Conservation (phyloP, 2,113 vertebrate genomes). For the Salvelinus fontinalis region DNA sequence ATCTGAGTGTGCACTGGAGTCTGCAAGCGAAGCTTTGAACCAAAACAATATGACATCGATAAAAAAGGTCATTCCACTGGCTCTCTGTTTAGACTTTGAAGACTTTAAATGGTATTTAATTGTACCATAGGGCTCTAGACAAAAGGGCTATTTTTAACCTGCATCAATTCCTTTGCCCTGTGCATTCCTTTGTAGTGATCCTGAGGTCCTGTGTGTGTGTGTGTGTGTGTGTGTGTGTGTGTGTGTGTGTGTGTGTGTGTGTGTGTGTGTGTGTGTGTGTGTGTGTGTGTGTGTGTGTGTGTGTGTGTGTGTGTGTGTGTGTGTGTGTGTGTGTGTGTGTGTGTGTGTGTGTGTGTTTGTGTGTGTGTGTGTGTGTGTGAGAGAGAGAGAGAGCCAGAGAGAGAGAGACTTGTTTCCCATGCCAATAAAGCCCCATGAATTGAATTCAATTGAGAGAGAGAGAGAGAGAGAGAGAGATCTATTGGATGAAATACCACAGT, state of each 20-base stretch:
- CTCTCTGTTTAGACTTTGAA: constrained; percentile 43
- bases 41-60: constrained; percentile 37
- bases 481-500: not conserved
- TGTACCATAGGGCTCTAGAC: constrained; percentile 23
- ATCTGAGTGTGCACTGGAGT: constrained; percentile 45
- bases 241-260: constrained; percentile 15
- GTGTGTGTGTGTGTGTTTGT: not conserved
- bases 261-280: constrained; percentile 42
- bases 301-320: no score
- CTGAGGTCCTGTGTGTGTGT: constrained; percentile 43
- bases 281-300: no score
- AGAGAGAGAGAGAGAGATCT: not conserved
- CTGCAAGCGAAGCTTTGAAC: constrained; percentile 39
- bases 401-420: no score
- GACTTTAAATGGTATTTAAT: constrained; percentile 58
- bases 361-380: not conserved
- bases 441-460: not conserved
- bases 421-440: no score
- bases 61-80: constrained; percentile 43
- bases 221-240: constrained; percentile 5
- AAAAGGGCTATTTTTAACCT: constrained; percentile 43
- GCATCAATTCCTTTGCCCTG: constrained; percentile 28
- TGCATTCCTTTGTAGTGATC: constrained; percentile 53
- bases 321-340: no score
- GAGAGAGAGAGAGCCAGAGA: no score